Evolutionary conservation across 2,113 vertebrate genomes (phyloP), one percentile per base, ranked within the genome.

Genomic region (Poecilia latipinna): DNA sequence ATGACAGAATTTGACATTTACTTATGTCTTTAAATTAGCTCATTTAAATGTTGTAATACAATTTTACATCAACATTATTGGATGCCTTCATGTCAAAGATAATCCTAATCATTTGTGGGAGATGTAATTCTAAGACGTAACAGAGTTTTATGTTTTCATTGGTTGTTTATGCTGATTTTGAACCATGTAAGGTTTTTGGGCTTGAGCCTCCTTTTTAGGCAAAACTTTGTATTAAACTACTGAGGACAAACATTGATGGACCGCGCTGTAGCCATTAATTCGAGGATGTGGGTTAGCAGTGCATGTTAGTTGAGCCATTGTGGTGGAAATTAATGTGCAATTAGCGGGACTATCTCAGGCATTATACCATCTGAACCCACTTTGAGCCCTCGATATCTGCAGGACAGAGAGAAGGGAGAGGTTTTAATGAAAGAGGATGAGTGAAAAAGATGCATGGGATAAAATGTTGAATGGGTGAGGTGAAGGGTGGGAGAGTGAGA

Each of bases 301-400:
- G 62, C 26, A 65, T 54, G 57, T 24, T 61, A 33, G 12, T 4
- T 72, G 39, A 57, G 22, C 65, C n/a, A 4, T 3, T 24, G 35
- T 22, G 39, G 54, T 57, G 32, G 26, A 65, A 78, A 61, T 66
- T 2, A 66, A 71, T 71, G 35, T 44, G n/a, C 2, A 13, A 54
- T 29, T 42, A 63, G 48, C 26, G 54, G 31, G 39, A 42, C 12
- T 60, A 24, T 28, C 12, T 61, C 33, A 17, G 17, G n/a, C 33
- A 39, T 29, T 28, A 61, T 44, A 63, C 35, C 51, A 65, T 66
- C 68, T 4, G 2, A 60, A 35, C 28, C 68, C 39, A 39, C 44
- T 60, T 65, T 70, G 33, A 71, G 48, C 68, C 24, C 51, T 19
- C n/a, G 24, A 44, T 78, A 42, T 61, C 32, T 66, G 51, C 31